Conservation (phyloP, 2,113 vertebrate genomes). For the Sclerurus mexicanus region DNA sequence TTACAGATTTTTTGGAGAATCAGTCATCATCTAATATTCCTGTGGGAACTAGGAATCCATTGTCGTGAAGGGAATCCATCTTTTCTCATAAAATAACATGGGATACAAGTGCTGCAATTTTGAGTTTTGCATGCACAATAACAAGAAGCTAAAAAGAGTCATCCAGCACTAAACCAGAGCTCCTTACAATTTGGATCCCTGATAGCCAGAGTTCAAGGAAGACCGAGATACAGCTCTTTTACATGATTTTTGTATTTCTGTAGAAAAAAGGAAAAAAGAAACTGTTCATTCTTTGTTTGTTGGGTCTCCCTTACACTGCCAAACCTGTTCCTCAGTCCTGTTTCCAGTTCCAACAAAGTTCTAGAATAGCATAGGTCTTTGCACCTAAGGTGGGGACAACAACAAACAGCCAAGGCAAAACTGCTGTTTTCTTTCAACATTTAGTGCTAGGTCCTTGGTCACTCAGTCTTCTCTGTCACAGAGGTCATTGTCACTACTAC, state of each 20-base stretch:
- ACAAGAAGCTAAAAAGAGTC: background rate
- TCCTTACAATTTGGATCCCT: background rate
- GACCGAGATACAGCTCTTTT: background rate
- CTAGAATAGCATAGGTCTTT: background rate
- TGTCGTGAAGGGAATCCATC: background rate
- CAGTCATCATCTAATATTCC: background rate
- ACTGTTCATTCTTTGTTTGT: background rate
- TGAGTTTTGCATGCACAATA: background rate
- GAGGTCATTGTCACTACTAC: background rate
- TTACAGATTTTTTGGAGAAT: background rate
- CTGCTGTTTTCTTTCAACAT: background rate
- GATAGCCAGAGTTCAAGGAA: background rate
- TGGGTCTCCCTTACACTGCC: background rate
- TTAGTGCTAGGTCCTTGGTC: background rate
- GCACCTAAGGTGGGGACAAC: rapidly evolving
- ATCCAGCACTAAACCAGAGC: background rate
- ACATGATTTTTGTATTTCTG: background rate
- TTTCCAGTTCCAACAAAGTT: background rate
- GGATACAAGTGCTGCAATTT: background rate
- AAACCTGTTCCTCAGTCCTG: background rate
- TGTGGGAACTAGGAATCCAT: background rate
- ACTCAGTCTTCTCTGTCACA: rapidly evolving
- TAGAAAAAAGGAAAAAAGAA: background rate
- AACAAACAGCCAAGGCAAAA: background rate
- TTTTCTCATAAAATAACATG: background rate